Base-by-base conservation (phyloP, 2,113 vertebrate species). In the Grammomys surdaster region DNA sequence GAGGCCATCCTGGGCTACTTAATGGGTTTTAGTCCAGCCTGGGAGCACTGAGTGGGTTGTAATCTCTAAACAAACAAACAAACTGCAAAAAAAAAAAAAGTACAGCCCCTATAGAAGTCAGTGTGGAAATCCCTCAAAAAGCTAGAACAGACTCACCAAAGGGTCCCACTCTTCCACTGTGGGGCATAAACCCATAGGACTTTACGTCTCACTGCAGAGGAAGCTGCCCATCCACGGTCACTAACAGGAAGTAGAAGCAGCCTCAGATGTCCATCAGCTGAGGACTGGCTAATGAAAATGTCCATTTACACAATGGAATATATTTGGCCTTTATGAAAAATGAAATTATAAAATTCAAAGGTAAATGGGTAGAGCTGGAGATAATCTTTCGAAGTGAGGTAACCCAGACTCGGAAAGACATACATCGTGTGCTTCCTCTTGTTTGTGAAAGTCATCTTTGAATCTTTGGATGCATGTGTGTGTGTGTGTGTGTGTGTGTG, bases 121-220 rank as follows among this genome's bases (percentile, higher is more conserved):
- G 78, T 13, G 54, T n/a, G 54, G 78, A 58, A 17, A 58, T 22
- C 24, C 78, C 36, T 58, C 80, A 26, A 7, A 26, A n/a, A 24
- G 36, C 36, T 58, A 20, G 81, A 65, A 11, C 10, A 46, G 58
- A 3, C 10, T 16, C 14, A 17, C 60, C 8, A 0, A 16, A 31
- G 7, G 13, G 10, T 2, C 13, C 56, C 26, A 22, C n/a, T 28
- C 1, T 10, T 4, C 40, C 2, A 2, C 81, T 19, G 8, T 0
- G 5, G 40, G 58, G 81, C 58, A 5, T 11, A 5, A 1, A 40
- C 40, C 24, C 40, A 3, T 1, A 11, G 81, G 40, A 3, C 58
- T 85, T 46, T 3, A 17, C 13, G 3, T 6, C 58, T 31, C 58
- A 46, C 81, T 2, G 28, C 14, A 46, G 58, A 46, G 58, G 43